Evolutionary conservation across 1,140 invertebrate species (phyloP).

Genomic region (Hylaeus anthracinus): DNA sequence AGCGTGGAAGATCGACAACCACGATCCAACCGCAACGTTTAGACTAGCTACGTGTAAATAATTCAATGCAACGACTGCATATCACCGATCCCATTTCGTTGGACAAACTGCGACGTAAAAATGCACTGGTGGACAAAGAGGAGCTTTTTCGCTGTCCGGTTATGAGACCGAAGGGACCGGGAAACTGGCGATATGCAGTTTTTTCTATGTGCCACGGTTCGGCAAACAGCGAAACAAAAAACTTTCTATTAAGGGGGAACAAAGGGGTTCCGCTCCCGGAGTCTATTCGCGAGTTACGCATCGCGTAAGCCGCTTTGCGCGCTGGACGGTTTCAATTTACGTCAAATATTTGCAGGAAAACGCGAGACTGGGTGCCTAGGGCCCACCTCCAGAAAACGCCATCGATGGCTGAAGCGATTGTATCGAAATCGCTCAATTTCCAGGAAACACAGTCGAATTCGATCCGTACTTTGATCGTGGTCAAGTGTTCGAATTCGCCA

Average conservation of each 20-base stretch:
- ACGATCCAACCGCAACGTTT: background rate
- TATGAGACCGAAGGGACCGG: conserved; percentile 13
- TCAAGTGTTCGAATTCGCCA: background rate
- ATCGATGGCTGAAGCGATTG: background rate
- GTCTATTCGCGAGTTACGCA: conserved; percentile 50
- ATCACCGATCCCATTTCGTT: background rate
- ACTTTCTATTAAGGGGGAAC: conserved; percentile 54
- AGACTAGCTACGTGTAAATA: conserved; percentile 10
- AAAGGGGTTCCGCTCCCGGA: conserved; percentile 33
- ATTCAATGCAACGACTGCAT: conserved; percentile 17
- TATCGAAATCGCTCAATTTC: background rate
- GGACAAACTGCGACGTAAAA: conserved; percentile 20
- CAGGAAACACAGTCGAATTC: background rate
- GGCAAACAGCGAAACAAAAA: conserved; percentile 54
- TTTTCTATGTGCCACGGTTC: conserved; percentile 10
- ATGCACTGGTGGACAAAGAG: conserved; percentile 36
- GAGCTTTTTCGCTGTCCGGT: conserved; percentile 11
- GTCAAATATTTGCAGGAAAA: conserved; percentile 37
- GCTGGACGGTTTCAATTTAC: conserved; percentile 41
- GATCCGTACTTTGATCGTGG: background rate
- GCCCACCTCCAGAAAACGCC: background rate
- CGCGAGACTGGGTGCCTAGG: no score
- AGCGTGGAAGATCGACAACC: background rate
- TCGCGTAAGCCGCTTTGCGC: conserved; percentile 54
- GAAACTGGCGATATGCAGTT: conserved; percentile 22